Conservation (phyloP, 2,888 invertebrate species). For the Disparrhopalites patrizii region DNA sequence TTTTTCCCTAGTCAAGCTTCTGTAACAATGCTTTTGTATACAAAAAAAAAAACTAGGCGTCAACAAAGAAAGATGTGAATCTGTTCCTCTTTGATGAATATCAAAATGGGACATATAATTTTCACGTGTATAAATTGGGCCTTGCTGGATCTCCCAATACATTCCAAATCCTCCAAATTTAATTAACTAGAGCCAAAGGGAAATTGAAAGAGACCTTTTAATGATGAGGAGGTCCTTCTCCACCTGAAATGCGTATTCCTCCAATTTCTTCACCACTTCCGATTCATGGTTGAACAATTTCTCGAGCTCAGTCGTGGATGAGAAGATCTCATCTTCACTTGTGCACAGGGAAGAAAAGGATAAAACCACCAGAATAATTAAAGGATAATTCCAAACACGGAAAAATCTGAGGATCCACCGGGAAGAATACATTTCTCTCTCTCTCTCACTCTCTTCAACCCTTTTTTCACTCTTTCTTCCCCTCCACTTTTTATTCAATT, state of each 20-base stretch:
- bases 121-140: too few relatives aligned
- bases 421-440: not conserved
- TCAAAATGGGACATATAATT: too few relatives aligned
- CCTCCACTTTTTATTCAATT: not conserved
- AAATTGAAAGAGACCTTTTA: conserved; percentile 45
- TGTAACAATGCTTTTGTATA: too few relatives aligned
- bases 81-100: too few relatives aligned
- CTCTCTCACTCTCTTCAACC: not conserved
- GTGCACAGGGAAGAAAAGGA: too few relatives aligned
- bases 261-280: conserved; percentile 42
- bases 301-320: conserved; percentile 46
- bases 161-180: too few relatives aligned
- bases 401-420: not conserved
- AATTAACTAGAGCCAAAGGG: too few relatives aligned
- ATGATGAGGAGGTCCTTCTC: conserved; percentile 43
- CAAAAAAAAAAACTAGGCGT: too few relatives aligned
- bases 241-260: conserved; percentile 40
- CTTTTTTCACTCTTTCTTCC: not conserved
- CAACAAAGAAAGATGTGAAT: too few relatives aligned
- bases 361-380: not conserved
- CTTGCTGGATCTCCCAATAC: too few relatives aligned
- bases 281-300: conserved; percentile 45
- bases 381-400: not conserved
- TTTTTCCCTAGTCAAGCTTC: too few relatives aligned
- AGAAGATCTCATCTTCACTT: conserved; percentile 45